A percentile compares a stretch with the other conserved stretches of the same genome.
phyloP scores from a whole-genome alignment of 1,140 invertebrate genomes.

The Cydia fagiglandana region DNA sequence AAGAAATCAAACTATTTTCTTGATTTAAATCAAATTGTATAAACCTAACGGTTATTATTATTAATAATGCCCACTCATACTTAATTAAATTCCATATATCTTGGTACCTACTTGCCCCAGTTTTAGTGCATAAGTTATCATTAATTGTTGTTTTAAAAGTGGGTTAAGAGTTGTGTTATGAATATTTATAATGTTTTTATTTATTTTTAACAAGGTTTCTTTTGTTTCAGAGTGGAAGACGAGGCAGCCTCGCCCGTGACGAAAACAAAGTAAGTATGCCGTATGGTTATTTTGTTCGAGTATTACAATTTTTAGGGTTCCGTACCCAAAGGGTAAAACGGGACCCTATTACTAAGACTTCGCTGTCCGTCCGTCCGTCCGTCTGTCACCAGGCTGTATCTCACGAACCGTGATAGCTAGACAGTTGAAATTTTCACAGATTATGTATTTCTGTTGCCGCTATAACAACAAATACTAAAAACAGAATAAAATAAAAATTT shows the following conservation, averaged over 20 bases:
- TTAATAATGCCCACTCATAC: background rate
- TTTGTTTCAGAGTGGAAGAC: conserved; percentile 69
- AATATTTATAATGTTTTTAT: conserved; percentile 17
- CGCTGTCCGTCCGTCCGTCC: too few relatives aligned
- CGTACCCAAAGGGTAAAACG: too few relatives aligned
- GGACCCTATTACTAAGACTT: too few relatives aligned
- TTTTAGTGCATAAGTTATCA: background rate
- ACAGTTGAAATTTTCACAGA: too few relatives aligned
- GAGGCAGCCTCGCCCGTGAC: conserved; percentile 63
- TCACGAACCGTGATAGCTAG: too few relatives aligned
- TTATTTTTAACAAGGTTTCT: conserved; percentile 1
- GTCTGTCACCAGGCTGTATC: too few relatives aligned
- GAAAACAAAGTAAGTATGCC: conserved; percentile 69
- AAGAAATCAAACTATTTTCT: background rate
- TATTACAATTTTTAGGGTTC: background rate
- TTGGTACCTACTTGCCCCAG: background rate
- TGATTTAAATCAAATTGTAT: background rate
- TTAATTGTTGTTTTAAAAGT: conserved; percentile 1
- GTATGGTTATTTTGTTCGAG: background rate
- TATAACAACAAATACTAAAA: too few relatives aligned
- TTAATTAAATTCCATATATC: background rate
- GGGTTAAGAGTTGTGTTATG: conserved; percentile 14
- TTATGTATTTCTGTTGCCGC: too few relatives aligned
- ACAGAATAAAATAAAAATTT: too few relatives aligned
- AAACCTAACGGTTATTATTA: background rate